Evolutionary conservation across 1,140 invertebrate genomes (phyloP), one percentile per base, ranked within the genome.

Genomic region (Zaprionus nigranus): DNA sequence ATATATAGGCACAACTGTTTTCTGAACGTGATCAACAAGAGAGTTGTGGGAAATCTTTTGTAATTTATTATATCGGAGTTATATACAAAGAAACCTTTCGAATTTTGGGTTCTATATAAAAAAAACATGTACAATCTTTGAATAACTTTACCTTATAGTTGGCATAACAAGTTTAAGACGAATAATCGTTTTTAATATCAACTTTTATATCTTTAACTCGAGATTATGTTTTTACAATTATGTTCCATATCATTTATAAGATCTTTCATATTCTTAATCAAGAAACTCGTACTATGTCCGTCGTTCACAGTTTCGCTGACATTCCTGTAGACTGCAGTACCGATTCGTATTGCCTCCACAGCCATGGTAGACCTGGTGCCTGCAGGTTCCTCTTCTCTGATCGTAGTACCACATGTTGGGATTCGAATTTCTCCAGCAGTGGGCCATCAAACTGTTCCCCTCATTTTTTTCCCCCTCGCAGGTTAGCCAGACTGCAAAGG

Each of bases 271-370:
- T 3, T 3, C 3, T 34, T 3, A 34, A 28, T 1, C 26, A 28
- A 6, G 26, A 1, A 28, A 34, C 3, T 34, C 30, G 9, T 11
- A 34, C 30, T 34, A 34, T 34, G 9, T 34, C 3, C 9, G 9
- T 3, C 0, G 3, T 2, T 12, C 17, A 24, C 60, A 62, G 7
- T 49, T 62, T 3, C 40, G 9, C n/a, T 15, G 60, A 9, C 60
- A 62, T 22, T 62, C 43, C 3, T 49, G 43, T 2, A 62, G 26
- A 30, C 24, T 28, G 26, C 60, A 62, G 43, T 62, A 62, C 5
- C 60, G 40, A 62, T 62, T 62, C n/a, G 26, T 62, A 62, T 62
- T 62, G n/a, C 60, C 60, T 6, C 60, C 60, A 20, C 60, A 62
- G 4, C 60, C 60, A 17, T 30, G 30, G n/a, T 30, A 62, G 43